Evolutionary conservation across 2,888 invertebrate genomes (phyloP).

Genomic region (Ischnus inquisitorius): DNA sequence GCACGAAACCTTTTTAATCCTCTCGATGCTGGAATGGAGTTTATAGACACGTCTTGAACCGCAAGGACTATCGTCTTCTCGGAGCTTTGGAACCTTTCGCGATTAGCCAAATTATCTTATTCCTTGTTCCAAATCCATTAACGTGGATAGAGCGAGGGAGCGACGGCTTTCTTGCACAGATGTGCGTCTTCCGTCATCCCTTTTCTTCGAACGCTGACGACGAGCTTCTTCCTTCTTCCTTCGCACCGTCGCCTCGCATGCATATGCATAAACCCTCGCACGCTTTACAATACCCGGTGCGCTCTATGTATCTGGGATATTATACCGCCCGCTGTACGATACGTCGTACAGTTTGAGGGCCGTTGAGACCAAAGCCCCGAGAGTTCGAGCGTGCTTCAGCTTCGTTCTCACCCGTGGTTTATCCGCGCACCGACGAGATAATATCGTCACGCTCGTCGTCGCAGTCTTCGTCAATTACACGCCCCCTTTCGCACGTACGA

Average conservation of each 20-base stretch:
- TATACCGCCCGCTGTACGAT: slow-evolving; percentile 7
- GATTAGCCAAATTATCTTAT: background rate
- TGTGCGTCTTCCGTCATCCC: background rate
- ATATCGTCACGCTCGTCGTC: background rate
- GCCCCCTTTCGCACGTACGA: background rate
- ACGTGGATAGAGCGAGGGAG: background rate
- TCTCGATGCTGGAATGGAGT: background rate
- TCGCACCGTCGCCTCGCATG: background rate
- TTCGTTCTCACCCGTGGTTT: background rate
- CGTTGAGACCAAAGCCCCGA: slow-evolving; percentile 2
- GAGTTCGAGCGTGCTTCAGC: background rate
- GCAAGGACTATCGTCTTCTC: background rate
- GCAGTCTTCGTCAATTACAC: background rate
- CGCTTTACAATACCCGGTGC: background rate
- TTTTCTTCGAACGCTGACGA: background rate
- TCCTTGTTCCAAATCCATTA: background rate
- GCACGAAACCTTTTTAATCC: no score
- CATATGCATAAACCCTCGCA: slow-evolving; percentile 14
- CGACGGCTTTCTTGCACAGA: background rate
- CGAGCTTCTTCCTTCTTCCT: background rate
- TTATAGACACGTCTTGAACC: background rate
- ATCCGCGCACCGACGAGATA: background rate
- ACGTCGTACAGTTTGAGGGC: background rate
- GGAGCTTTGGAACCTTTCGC: background rate
- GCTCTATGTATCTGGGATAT: slow-evolving; percentile 7